Conservation (phyloP, 2,797 vertebrate genomes). For the Poecilia velifera region DNA sequence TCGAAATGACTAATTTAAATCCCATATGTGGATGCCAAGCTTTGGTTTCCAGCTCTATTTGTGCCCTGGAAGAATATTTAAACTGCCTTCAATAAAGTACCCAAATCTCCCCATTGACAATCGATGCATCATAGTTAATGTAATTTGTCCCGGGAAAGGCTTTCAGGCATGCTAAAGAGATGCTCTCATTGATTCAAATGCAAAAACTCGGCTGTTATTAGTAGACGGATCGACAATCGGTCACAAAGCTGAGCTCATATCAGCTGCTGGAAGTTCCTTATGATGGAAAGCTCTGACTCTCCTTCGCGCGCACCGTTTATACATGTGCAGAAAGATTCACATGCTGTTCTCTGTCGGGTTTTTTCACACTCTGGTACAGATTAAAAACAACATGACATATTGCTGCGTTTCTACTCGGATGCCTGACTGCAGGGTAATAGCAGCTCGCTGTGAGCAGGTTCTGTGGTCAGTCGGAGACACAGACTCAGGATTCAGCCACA, state of each 20-base stretch:
- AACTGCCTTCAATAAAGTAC: constrained; percentile 34
- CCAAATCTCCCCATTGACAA: constrained; percentile 39
- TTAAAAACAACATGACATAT: constrained; percentile 34
- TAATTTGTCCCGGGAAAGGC: constrained; percentile 43
- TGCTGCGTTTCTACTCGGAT: constrained; percentile 49
- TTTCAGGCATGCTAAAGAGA: constrained; percentile 53
- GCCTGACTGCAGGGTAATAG: constrained; percentile 63
- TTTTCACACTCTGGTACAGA: constrained; percentile 15
- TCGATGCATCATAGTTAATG: constrained; percentile 56
- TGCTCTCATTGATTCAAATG: constrained; percentile 44
- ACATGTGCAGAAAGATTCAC: constrained; percentile 2
- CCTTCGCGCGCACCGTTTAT: not conserved
- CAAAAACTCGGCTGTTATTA: constrained; percentile 43
- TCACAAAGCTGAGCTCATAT: constrained; percentile 20
- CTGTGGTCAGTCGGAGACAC: constrained; percentile 54
- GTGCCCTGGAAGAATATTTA: constrained; percentile 14
- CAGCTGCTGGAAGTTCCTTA: constrained; percentile 13
- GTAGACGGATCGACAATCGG: constrained; percentile 28
- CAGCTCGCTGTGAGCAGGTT: constrained; percentile 31
- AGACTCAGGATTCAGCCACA: constrained; percentile 61
- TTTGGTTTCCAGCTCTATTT: constrained; percentile 3
- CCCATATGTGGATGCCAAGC: not conserved
- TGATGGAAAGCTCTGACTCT: not conserved
- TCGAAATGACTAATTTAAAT: not conserved
- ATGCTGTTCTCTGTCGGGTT: constrained; percentile 7